Percentiles rank a stretch among this genome's conserved stretches.
Evolutionary conservation across 2,113 vertebrate species (phyloP).

Genomic region (Tympanuchus pallidicinctus): DNA sequence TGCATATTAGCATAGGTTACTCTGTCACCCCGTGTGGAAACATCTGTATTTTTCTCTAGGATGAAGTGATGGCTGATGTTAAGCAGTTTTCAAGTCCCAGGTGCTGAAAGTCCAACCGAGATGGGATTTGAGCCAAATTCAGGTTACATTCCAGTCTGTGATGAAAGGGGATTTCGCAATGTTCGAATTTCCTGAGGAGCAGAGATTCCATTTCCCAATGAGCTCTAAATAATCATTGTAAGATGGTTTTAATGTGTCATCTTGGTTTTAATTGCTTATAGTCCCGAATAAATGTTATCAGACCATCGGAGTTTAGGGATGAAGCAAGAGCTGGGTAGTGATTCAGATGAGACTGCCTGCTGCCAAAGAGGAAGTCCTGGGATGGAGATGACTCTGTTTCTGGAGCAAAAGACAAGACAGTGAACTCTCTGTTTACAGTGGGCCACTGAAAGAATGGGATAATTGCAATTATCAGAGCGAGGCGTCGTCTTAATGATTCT

Average conservation of each 20-base stretch:
- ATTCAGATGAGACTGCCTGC: background rate
- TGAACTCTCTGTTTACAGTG: constrained; percentile 73
- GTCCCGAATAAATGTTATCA: constrained; percentile 47
- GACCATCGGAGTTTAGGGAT: constrained; percentile 40
- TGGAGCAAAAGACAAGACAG: constrained; percentile 62
- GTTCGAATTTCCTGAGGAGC: constrained; percentile 22
- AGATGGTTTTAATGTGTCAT: constrained; percentile 44
- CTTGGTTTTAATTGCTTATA: constrained; percentile 34
- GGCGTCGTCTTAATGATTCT: constrained; percentile 34
- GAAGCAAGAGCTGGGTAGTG: constrained; percentile 58
- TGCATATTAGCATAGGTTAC: background rate
- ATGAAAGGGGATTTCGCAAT: constrained; percentile 59
- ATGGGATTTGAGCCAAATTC: constrained; percentile 57
- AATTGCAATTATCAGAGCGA: constrained; percentile 64
- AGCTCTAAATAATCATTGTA: constrained; percentile 49
- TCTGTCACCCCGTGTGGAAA: constrained; percentile 12
- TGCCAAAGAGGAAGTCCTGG: constrained; percentile 71
- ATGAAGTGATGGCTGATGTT: constrained; percentile 59
- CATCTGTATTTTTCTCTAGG: constrained; percentile 23
- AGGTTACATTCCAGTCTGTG: constrained; percentile 59
- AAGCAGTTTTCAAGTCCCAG: constrained; percentile 60
- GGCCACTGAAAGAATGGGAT: constrained; percentile 63
- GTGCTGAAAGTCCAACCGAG: constrained; percentile 49
- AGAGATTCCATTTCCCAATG: constrained; percentile 62
- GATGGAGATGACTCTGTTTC: constrained; percentile 34